Evolutionary conservation across 2,888 invertebrate genomes (phyloP), one percentile per base, ranked within the genome.

Genomic region (Paralinhomoeus sp.): DNA sequence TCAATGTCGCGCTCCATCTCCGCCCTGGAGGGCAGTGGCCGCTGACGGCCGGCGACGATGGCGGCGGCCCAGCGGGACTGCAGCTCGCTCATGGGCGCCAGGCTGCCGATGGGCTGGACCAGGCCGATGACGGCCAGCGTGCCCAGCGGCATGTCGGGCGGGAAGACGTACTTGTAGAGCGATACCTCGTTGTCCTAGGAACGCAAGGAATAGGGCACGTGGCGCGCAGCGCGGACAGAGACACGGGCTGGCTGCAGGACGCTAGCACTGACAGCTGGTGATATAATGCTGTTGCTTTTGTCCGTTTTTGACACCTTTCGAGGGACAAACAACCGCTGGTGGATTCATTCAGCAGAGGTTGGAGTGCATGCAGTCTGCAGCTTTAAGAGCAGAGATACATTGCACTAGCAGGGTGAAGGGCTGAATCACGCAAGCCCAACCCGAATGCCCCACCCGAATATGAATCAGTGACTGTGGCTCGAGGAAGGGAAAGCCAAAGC

Each of bases 1-100:
- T 39, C 45, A 20, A 59, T 54, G 41, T 57, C 57, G 1, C 39
- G 41, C n/a, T 46, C 41, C 50, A 52, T 54, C 33, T 46, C 44
- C 7, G 23, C 40, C 15, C 31, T 34, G 7, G 44, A 40, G 5
- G 58, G 57, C 7, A 58, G 48, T 9, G 27, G 27, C 37, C 17
- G 20, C 39, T 37, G 7, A 3, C 44, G 42, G 9, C 53, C 55
- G 1, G 56, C 44, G 40, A 57, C 57, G 13, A 56, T 47, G 21
- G 50, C 45, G 3, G 55, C 53, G 9, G 47, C 54, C 27, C 27
- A 27, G 7, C 36, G 20, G 35, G 47, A 47, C 47, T 67, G 66
- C 47, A 67, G 62, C 50, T 67, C 66, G 1, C 64, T 54, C 31
- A 67, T 63, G 3, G 66, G 67, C 52, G 64, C 62, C 12, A 66